phyloP scores from a whole-genome alignment of 2,888 invertebrate genomes.

The Drosophila putrida region DNA sequence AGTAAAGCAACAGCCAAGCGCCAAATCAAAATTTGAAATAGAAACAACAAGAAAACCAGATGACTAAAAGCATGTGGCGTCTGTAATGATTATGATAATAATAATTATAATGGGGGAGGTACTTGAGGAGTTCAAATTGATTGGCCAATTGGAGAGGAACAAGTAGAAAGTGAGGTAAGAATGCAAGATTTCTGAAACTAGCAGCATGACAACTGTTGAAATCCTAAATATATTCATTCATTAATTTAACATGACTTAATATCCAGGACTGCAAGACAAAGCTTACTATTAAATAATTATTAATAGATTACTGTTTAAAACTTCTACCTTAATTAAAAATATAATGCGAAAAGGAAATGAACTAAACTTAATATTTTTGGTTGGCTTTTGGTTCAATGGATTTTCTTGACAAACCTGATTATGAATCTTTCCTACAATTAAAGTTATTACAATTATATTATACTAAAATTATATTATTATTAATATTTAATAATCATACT shows the following conservation, averaged over 20 bases:
- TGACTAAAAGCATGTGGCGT: constrained; percentile 77
- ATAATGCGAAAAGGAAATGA: too few relatives aligned
- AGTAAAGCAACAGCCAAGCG: constrained; percentile 1
- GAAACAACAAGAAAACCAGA: constrained; percentile 58
- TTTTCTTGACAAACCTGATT: not conserved
- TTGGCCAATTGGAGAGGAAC: constrained; percentile 25
- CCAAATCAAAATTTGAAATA: constrained; percentile 16
- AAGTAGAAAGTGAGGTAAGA: not conserved
- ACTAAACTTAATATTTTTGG: too few relatives aligned
- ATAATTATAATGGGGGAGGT: constrained; percentile 32
- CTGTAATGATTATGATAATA: constrained; percentile 53
- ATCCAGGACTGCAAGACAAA: too few relatives aligned
- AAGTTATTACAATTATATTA: not conserved
- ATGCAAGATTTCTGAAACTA: not conserved
- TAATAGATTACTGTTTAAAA: too few relatives aligned
- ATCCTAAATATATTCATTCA: too few relatives aligned
- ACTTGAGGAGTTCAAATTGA: constrained; percentile 25
- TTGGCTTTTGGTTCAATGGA: too few relatives aligned
- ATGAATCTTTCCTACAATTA: not conserved
- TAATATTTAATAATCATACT: too few relatives aligned
- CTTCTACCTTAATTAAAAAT: too few relatives aligned
- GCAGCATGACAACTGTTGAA: not conserved
- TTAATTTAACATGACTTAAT: too few relatives aligned
- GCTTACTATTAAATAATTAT: too few relatives aligned
- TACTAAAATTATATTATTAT: not conserved